Conservation (phyloP, 2,888 invertebrate species). For the Meiosimyza platycephala region DNA sequence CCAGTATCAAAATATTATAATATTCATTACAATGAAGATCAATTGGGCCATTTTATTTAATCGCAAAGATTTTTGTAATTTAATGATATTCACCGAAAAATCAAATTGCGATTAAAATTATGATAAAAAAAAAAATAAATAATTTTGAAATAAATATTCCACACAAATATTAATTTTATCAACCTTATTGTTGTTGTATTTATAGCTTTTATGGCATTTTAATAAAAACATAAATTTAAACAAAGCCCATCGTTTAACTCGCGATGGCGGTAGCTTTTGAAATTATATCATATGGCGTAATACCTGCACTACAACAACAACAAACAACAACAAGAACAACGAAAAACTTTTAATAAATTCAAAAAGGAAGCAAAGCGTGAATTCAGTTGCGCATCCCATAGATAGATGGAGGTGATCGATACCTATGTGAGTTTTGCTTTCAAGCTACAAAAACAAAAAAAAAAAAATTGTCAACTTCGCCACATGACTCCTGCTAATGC, state of each 20-base stretch:
- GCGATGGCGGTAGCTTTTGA: slow-evolving; percentile 23
- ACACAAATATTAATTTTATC: background rate
- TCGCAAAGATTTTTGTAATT: no score
- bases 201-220: slow-evolving; percentile 19
- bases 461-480: slow-evolving; percentile 29
- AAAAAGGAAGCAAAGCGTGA: no score
- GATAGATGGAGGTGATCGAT: slow-evolving; percentile 9
- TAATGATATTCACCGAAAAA: no score
- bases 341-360: background rate
- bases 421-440: background rate
- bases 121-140: no score
- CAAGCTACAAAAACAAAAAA: slow-evolving; percentile 3
- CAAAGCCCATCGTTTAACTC: slow-evolving; percentile 17
- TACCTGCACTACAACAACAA: background rate
- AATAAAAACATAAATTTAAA: slow-evolving; percentile 32
- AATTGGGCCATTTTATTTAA: no score
- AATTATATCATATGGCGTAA: slow-evolving; percentile 7
- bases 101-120: no score
- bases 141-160: no score
- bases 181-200: background rate
- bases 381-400: background rate
- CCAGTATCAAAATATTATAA: background rate
- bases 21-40: background rate
- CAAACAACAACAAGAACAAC: background rate
- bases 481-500: slow-evolving; percentile 27